These are phyloP conservation scores for Mergus octosetaceus DNA, from an alignment of 2,797 vertebrate genomes.

Conservation along the genomic window DNA sequence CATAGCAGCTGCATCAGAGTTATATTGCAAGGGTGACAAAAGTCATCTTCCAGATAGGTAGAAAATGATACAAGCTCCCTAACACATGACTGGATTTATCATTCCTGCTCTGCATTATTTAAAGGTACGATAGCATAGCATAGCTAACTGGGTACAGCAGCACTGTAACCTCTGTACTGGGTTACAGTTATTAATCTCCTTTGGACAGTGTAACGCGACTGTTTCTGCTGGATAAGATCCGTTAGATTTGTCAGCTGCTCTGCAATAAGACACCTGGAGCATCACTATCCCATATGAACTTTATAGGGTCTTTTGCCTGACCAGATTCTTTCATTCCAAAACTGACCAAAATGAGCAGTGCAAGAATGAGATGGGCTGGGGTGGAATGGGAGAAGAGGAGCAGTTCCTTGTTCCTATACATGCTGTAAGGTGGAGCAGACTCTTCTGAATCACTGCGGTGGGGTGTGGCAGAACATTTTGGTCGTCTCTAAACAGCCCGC, in stretches of 20 bases:
- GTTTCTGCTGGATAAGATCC: not conserved
- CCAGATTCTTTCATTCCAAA: not conserved
- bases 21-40: not conserved
- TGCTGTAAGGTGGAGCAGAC: not conserved
- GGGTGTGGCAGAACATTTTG: not conserved
- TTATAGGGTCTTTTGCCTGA: not conserved
- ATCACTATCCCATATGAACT: not conserved
- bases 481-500: not conserved
- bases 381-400: not conserved
- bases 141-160: not conserved
- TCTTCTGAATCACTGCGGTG: not conserved
- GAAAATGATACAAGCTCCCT: not conserved
- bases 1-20: not conserved
- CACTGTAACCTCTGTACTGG: not conserved
- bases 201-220: not conserved
- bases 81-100: not conserved
- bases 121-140: not conserved
- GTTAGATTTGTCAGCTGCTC: not conserved
- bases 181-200: not conserved
- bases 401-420: not conserved
- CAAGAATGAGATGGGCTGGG: not conserved
- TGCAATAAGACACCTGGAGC: not conserved
- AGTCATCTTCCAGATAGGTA: not conserved
- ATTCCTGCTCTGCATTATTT: not conserved
- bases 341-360: fast-evolving